Evolutionary conservation across 2,797 vertebrate genomes (phyloP).

Genomic region (Myotis pilosus): DNA sequence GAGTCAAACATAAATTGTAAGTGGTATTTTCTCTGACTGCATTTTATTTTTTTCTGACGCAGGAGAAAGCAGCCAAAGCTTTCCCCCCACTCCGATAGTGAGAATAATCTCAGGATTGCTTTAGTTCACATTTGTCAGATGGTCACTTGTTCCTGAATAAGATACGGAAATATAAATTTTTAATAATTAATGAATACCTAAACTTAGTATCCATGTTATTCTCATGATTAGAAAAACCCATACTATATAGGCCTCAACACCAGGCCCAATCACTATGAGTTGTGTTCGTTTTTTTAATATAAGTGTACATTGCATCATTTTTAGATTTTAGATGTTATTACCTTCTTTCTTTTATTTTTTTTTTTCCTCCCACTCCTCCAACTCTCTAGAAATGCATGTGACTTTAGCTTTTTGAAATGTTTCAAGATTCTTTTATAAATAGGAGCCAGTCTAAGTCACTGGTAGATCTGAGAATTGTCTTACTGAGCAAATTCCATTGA

Average conservation of each 20-base stretch:
- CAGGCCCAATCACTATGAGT: neutral
- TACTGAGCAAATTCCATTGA: neutral
- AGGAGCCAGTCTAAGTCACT: neutral
- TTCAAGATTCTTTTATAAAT: neutral
- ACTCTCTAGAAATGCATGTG: neutral
- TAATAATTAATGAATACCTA: constrained; percentile 12
- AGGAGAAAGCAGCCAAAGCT: neutral
- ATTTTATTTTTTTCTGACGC: neutral
- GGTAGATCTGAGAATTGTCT: neutral
- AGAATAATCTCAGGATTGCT: neutral
- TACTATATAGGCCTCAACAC: neutral
- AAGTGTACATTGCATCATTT: neutral
- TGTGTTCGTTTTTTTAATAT: neutral
- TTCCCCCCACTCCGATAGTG: neutral
- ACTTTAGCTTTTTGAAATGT: neutral
- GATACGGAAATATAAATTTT: neutral
- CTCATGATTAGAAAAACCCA: neutral
- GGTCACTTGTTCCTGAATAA: neutral
- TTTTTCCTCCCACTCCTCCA: neutral
- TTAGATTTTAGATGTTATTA: neutral
- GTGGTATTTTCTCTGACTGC: neutral
- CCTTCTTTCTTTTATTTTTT: neutral
- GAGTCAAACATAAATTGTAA: neutral
- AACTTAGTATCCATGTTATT: neutral
- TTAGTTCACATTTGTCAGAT: neutral